Conservation (phyloP, 2,113 vertebrate species). For the Nerophis lumbriciformis region DNA sequence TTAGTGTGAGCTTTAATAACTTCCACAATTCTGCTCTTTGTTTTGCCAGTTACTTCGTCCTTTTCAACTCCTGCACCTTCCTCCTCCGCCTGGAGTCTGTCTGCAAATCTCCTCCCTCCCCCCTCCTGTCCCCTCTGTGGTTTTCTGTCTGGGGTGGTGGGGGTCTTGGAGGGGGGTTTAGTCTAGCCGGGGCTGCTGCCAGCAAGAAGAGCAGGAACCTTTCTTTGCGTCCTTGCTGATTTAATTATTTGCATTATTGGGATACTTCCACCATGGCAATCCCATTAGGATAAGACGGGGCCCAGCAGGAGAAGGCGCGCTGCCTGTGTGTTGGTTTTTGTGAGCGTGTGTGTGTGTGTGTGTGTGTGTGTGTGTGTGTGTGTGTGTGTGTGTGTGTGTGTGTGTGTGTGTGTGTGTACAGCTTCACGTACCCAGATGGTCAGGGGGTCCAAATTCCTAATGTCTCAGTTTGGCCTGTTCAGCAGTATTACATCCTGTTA, state of each 20-base stretch:
- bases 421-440: conserved; percentile 31
- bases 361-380: conserved; percentile 22
- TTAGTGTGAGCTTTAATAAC: no score
- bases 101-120: conserved; percentile 20
- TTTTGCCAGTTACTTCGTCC: conserved; percentile 15
- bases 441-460: conserved; percentile 17
- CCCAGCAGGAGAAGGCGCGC: conserved; percentile 52
- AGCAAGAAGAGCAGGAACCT: conserved; percentile 42
- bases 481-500: neutral
- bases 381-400: conserved; percentile 12
- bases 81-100: conserved; percentile 21
- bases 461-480: conserved; percentile 28
- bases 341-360: neutral
- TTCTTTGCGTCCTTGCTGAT: conserved; percentile 58
- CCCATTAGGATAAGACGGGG: conserved; percentile 63
- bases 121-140: conserved; percentile 19
- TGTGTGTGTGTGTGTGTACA: conserved; percentile 21
- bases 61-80: conserved; percentile 16
- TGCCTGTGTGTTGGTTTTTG: conserved; percentile 25
- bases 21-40: conserved; percentile 1
- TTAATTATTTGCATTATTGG: conserved; percentile 67
- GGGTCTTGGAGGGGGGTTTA: neutral
- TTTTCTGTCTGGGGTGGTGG: conserved; percentile 23
- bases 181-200: conserved; percentile 39
- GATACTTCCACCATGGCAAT: conserved; percentile 66